phyloP scores from a whole-genome alignment of 2,797 vertebrate species.

The Hydrolagus colliei region DNA sequence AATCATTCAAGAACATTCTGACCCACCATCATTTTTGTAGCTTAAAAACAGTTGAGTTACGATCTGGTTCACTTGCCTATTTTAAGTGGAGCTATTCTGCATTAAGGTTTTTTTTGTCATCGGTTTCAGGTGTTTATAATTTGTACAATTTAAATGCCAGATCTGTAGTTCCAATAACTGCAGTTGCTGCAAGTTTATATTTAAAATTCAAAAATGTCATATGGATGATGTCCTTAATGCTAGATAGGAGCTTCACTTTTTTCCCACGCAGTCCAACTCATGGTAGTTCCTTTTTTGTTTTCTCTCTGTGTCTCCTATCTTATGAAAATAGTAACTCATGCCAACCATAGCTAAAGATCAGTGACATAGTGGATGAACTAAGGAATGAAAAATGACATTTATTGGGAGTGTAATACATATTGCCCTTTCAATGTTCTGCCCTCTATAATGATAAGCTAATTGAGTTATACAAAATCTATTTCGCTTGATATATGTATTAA shows the following conservation, averaged over 20 bases:
- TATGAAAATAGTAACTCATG: not conserved
- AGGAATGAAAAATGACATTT: no score
- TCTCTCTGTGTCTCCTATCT: not conserved
- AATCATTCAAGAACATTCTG: conserved; percentile 12
- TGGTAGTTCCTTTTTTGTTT: not conserved
- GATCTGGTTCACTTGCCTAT: not conserved
- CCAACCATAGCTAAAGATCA: no score
- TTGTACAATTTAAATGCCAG: not conserved
- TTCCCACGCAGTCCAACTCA: not conserved
- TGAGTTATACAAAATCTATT: no score
- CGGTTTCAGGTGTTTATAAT: not conserved
- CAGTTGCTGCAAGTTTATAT: not conserved
- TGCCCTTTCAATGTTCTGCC: no score
- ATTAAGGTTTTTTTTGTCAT: not conserved
- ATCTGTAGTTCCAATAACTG: not conserved
- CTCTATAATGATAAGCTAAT: no score
- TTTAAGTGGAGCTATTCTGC: not conserved
- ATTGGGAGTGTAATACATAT: no score
- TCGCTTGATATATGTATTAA: no score
- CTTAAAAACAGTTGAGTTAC: not conserved
- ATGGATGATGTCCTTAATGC: not conserved
- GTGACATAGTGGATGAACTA: no score
- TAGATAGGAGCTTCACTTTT: not conserved
- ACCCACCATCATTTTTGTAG: not conserved
- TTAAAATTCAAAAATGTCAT: not conserved